Percentiles rank a stretch among this genome's conserved stretches.
Conservation (phyloP, 2,888 invertebrate genomes). For the Pantelozetes paolii region DNA sequence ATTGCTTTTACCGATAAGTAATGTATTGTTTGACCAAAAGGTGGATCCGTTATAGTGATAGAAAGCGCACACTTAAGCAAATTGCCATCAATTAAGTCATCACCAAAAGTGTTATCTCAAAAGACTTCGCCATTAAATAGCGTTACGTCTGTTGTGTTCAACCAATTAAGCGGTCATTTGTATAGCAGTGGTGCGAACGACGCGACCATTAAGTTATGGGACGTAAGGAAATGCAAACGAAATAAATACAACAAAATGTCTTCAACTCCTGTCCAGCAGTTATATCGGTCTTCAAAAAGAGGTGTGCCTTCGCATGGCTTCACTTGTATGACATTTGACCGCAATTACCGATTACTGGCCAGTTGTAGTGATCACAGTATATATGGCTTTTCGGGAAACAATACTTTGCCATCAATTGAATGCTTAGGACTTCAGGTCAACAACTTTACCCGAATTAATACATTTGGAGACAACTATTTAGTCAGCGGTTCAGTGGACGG, state of each 20-base stretch:
- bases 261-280: background rate
- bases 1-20: background rate
- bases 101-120: slow-evolving; percentile 18
- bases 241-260: background rate
- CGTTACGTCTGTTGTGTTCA: slow-evolving; percentile 39
- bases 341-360: background rate
- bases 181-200: slow-evolving; percentile 52
- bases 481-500: slow-evolving; percentile 39
- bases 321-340: slow-evolving; percentile 16
- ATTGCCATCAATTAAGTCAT: slow-evolving; percentile 37
- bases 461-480: slow-evolving; percentile 35
- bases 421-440: slow-evolving; percentile 27
- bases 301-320: slow-evolving; percentile 37
- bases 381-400: slow-evolving; percentile 20
- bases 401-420: background rate
- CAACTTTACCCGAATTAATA: slow-evolving; percentile 32
- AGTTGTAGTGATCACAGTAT: slow-evolving; percentile 34
- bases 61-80: slow-evolving; percentile 33
- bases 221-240: slow-evolving; percentile 49
- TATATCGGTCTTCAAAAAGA: background rate
- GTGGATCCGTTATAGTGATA: slow-evolving; percentile 32
- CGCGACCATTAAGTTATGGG: slow-evolving; percentile 55
- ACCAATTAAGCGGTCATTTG: slow-evolving; percentile 11
- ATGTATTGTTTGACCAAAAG: background rate
- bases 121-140: slow-evolving; percentile 36